phyloP scores from a whole-genome alignment of 2,113 vertebrate species.

The Ptilorrhoa leucosticta region DNA sequence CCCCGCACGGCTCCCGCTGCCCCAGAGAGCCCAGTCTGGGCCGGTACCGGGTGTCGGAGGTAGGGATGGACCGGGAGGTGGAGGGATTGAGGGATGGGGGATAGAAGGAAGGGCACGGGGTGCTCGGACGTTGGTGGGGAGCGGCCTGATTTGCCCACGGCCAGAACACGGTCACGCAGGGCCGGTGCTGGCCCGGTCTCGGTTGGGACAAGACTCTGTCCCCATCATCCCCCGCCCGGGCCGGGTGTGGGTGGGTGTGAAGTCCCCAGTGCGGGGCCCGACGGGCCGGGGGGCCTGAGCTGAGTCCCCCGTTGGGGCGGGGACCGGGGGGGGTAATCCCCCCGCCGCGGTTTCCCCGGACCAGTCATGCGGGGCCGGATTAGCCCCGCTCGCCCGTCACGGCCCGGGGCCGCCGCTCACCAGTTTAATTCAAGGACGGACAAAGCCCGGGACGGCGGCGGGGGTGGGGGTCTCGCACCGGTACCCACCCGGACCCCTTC shows the following conservation, averaged over 20 bases:
- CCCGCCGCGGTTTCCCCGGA: background rate
- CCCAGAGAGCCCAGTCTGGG: background rate
- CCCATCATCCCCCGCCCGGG: background rate
- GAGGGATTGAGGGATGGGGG: background rate
- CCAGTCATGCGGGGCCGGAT: slow-evolving; percentile 43
- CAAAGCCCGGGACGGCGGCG: background rate
- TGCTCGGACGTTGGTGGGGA: background rate
- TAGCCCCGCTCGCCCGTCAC: slow-evolving; percentile 31
- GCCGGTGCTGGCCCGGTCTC: background rate
- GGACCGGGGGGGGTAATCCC: background rate
- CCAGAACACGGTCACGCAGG: background rate
- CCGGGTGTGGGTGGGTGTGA: background rate
- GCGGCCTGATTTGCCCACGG: background rate
- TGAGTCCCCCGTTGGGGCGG: background rate
- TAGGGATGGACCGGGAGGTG: background rate
- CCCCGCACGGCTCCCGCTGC: background rate
- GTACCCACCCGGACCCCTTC: background rate
- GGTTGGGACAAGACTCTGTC: background rate
- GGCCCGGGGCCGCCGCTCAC: background rate
- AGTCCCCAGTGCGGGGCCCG: background rate
- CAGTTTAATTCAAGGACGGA: background rate
- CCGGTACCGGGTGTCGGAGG: background rate
- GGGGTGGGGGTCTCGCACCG: background rate
- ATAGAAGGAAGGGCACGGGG: background rate
- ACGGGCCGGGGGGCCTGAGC: background rate